phyloP scores from a whole-genome alignment of 2,113 vertebrate genomes.

The Sinosuthora webbiana region DNA sequence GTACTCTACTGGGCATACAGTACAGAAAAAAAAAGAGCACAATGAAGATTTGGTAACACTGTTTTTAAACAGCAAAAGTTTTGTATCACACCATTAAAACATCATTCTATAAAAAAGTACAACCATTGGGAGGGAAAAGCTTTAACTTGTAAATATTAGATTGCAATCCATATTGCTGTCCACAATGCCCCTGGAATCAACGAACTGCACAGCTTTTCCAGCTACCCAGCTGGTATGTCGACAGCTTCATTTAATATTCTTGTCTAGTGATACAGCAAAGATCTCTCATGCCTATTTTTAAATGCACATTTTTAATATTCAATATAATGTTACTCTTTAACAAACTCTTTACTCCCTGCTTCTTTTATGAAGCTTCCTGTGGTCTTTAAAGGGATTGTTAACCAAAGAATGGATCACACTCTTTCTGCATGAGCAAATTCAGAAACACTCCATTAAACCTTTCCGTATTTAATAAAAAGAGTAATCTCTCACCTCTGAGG shows the following conservation, averaged over 20 bases:
- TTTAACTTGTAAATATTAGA: conserved; percentile 62
- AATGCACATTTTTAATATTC: conserved; percentile 82
- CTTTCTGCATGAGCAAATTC: conserved; percentile 82
- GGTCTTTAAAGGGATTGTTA: conserved; percentile 89
- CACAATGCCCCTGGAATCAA: conserved; percentile 37
- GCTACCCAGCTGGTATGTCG: conserved; percentile 51
- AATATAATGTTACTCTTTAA: conserved; percentile 82
- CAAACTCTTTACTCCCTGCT: conserved; percentile 84
- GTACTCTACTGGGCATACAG: background rate
- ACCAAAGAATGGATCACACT: conserved; percentile 88
- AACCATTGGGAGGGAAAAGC: background rate
- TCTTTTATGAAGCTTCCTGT: conserved; percentile 83
- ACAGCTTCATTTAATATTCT: conserved; percentile 70
- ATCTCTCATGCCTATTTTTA: conserved; percentile 72
- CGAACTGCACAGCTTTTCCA: conserved; percentile 34
- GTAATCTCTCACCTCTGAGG: conserved; percentile 89
- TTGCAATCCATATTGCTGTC: conserved; percentile 51
- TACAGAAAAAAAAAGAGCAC: background rate
- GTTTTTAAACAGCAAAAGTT: conserved; percentile 16
- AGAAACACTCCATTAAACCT: conserved; percentile 90
- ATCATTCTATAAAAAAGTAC: conserved; percentile 3
- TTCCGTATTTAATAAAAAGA: conserved; percentile 76
- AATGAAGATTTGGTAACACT: background rate
- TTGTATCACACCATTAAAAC: background rate
- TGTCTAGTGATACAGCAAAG: conserved; percentile 68